These are phyloP conservation scores for Drosophila hamatofila DNA, from an alignment of 2,888 invertebrate genomes.

Conservation along the genomic window DNA sequence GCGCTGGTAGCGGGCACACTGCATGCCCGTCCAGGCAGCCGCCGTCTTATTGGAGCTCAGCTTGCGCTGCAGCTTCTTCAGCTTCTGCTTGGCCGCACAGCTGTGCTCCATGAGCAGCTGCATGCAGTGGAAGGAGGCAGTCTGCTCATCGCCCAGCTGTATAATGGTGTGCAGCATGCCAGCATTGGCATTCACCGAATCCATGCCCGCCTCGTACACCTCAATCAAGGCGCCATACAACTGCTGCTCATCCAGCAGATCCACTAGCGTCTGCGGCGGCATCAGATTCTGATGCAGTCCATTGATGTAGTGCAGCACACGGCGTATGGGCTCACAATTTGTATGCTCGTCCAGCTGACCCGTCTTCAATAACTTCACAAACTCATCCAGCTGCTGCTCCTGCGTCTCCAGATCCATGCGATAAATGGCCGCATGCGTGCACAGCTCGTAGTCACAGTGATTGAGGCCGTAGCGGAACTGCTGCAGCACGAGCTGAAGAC, in stretches of 20 bases:
- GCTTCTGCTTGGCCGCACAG: conserved; percentile 91
- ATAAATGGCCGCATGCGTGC: conserved; percentile 93
- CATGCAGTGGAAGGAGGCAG: conserved; percentile 90
- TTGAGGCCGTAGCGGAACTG: conserved; percentile 91
- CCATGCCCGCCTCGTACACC: conserved; percentile 89
- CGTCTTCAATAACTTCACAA: conserved; percentile 94
- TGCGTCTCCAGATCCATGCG: conserved; percentile 95
- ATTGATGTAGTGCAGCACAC: conserved; percentile 92
- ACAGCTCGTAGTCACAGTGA: conserved; percentile 91
- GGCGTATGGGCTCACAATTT: conserved; percentile 93
- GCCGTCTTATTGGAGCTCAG: conserved; percentile 85
- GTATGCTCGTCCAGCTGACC: conserved; percentile 98
- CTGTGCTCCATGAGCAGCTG: conserved; percentile 91
- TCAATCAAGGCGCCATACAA: conserved; percentile 86
- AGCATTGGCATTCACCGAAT: conserved; percentile 90
- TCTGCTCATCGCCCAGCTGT: conserved; percentile 87
- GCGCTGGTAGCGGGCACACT: conserved; percentile 85
- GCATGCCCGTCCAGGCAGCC: conserved; percentile 85
- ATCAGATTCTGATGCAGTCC: conserved; percentile 92
- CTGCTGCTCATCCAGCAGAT: conserved; percentile 88
- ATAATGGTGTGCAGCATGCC: conserved; percentile 87
- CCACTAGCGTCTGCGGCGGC: conserved; percentile 88
- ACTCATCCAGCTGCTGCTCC: conserved; percentile 94
- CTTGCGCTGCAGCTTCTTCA: conserved; percentile 91
- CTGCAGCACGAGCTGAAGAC: conserved; percentile 90